A percentile compares a stretch with the other conserved stretches of the same genome.
Evolutionary conservation across 2,888 invertebrate genomes (phyloP).

Genomic region (Melipona beecheii): DNA sequence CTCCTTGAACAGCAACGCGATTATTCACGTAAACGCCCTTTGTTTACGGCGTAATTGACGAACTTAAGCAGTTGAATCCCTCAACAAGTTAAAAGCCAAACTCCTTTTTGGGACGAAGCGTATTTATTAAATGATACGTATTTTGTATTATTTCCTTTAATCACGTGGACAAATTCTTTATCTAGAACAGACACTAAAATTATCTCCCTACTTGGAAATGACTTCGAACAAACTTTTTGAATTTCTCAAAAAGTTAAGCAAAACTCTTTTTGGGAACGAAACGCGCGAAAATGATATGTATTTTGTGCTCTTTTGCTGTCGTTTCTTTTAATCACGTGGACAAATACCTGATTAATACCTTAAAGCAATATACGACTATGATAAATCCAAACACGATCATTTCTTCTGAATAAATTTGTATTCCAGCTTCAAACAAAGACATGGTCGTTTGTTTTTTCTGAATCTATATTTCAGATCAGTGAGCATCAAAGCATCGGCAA

Average conservation of each 20-base stretch:
- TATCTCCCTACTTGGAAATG: too few relatives aligned
- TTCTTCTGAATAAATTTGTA: too few relatives aligned
- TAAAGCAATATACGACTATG: background rate
- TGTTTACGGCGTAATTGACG: constrained; percentile 23
- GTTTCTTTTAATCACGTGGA: too few relatives aligned
- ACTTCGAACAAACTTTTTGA: background rate
- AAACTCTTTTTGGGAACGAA: background rate
- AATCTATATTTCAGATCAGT: background rate
- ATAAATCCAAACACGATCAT: too few relatives aligned
- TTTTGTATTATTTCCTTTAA: too few relatives aligned
- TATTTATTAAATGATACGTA: background rate
- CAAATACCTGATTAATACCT: too few relatives aligned
- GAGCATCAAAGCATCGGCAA: background rate
- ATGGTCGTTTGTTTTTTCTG: too few relatives aligned
- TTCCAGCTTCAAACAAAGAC: too few relatives aligned
- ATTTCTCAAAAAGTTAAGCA: background rate
- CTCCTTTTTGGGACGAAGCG: background rate
- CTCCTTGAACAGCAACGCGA: constrained; percentile 51
- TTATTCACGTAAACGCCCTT: constrained; percentile 61
- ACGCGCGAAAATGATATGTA: too few relatives aligned
- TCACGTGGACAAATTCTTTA: too few relatives aligned
- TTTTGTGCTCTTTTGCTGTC: too few relatives aligned
- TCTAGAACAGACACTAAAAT: too few relatives aligned
- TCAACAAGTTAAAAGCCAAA: background rate
- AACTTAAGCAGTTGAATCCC: background rate